phyloP scores from a whole-genome alignment of 2,888 invertebrate species.

The Melieria crassipennis region DNA sequence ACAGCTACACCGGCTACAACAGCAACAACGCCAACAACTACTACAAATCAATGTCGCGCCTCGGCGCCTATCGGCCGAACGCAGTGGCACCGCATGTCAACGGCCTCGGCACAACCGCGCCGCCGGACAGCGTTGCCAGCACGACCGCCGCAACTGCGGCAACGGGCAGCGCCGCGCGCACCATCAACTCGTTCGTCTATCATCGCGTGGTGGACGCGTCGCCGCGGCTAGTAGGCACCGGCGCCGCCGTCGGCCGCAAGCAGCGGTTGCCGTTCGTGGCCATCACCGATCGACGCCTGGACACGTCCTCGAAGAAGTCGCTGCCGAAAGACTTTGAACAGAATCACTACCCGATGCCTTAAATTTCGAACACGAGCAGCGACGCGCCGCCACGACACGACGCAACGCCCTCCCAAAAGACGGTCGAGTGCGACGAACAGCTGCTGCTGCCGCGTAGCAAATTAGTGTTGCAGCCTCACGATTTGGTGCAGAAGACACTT shows the following conservation, averaged over 20 bases:
- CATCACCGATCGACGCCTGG: conserved; percentile 64
- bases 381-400: too few relatives aligned
- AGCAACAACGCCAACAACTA: conserved; percentile 32
- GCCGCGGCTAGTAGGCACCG: conserved; percentile 55
- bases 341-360: conserved; percentile 65
- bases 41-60: conserved; percentile 38
- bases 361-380: conserved; percentile 41
- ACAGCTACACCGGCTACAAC: conserved; percentile 13
- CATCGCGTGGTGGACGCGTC: conserved; percentile 63
- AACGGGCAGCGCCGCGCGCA: conserved; percentile 13
- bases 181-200: conserved; percentile 60
- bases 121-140: conserved; percentile 26
- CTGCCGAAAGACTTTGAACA: conserved; percentile 62
- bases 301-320: conserved; percentile 55
- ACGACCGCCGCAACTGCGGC: conserved; percentile 25
- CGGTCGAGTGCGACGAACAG: too few relatives aligned
- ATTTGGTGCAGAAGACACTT: too few relatives aligned
- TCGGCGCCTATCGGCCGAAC: conserved; percentile 20
- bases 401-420: too few relatives aligned
- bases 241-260: conserved; percentile 54
- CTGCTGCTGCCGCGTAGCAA: too few relatives aligned
- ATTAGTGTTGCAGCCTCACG: too few relatives aligned
- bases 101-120: conserved; percentile 8
- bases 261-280: conserved; percentile 65
- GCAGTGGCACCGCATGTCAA: conserved; percentile 23